Conservation (phyloP, 1,140 invertebrate genomes). For the Ditylenchus dipsaci region DNA sequence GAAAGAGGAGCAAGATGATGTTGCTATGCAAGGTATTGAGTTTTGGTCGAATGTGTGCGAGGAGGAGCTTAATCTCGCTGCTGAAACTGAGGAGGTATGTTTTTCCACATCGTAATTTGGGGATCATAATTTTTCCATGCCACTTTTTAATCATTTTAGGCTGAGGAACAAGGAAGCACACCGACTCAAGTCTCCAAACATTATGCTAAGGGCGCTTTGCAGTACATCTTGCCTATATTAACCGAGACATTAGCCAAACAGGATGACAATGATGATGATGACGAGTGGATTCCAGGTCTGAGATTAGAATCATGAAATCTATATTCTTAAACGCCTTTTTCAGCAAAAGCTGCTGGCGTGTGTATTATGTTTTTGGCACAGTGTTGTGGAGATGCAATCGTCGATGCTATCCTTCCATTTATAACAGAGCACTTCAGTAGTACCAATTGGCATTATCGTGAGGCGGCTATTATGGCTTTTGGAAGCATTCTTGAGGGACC, state of each 20-base stretch:
- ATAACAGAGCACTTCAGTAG: slow-evolving; percentile 89
- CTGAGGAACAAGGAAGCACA: slow-evolving; percentile 80
- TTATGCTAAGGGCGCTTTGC: slow-evolving; percentile 91
- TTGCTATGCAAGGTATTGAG: slow-evolving; percentile 96
- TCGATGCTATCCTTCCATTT: slow-evolving; percentile 92
- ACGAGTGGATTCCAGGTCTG: slow-evolving; percentile 87
- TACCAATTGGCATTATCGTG: slow-evolving; percentile 86
- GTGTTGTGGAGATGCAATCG: slow-evolving; percentile 93
- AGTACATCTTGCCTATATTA: slow-evolving; percentile 87
- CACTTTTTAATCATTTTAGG: slow-evolving; percentile 59
- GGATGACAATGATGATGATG: slow-evolving; percentile 77
- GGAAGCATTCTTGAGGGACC: slow-evolving; percentile 91
- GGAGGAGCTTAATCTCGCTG: slow-evolving; percentile 92
- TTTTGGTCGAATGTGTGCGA: slow-evolving; percentile 99
- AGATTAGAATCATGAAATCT: no score
- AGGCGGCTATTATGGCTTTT: slow-evolving; percentile 97
- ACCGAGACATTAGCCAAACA: slow-evolving; percentile 80
- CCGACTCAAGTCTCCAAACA: slow-evolving; percentile 78
- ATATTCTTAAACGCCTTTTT: no score
- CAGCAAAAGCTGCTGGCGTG: slow-evolving; percentile 94
- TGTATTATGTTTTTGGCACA: slow-evolving; percentile 94
- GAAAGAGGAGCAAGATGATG: slow-evolving; percentile 84
- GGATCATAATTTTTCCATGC: background rate
- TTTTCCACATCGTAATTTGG: background rate
- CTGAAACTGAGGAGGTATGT: slow-evolving; percentile 78